These are phyloP conservation scores for Podargus strigoides DNA, from an alignment of 2,797 vertebrate species.

Conservation along the genomic window DNA sequence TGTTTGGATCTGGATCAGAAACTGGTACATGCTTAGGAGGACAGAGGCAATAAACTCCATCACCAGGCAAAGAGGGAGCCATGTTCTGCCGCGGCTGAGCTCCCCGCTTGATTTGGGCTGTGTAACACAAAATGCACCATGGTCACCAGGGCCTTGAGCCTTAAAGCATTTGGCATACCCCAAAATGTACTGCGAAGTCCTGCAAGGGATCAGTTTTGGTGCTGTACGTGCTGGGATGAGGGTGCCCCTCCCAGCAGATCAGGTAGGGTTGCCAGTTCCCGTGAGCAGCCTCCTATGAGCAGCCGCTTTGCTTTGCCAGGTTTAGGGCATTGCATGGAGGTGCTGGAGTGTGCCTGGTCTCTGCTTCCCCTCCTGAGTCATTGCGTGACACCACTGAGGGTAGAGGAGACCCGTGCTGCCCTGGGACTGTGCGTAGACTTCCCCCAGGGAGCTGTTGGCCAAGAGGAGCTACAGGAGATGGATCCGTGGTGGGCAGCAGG, in stretches of 20 bases:
- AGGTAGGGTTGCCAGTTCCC: not conserved
- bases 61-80: not conserved
- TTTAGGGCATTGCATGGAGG: not conserved
- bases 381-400: not conserved
- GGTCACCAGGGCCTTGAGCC: not conserved
- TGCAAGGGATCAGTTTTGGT: not conserved
- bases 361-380: not conserved
- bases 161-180: not conserved
- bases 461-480: not conserved
- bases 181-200: not conserved
- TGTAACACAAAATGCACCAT: not conserved
- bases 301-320: not conserved
- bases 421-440: not conserved
- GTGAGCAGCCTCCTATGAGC: fast-evolving
- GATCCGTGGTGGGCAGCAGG: not conserved
- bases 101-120: not conserved
- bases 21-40: conserved; percentile 4
- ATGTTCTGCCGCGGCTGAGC: not conserved
- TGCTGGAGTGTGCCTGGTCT: not conserved
- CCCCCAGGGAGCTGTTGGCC: not conserved
- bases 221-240: not conserved
- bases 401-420: not conserved
- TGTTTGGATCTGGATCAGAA: conserved; percentile 33
- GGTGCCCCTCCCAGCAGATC: not conserved
- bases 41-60: not conserved